phyloP scores from a whole-genome alignment of 1,140 invertebrate genomes.

The Drosophila varians region DNA sequence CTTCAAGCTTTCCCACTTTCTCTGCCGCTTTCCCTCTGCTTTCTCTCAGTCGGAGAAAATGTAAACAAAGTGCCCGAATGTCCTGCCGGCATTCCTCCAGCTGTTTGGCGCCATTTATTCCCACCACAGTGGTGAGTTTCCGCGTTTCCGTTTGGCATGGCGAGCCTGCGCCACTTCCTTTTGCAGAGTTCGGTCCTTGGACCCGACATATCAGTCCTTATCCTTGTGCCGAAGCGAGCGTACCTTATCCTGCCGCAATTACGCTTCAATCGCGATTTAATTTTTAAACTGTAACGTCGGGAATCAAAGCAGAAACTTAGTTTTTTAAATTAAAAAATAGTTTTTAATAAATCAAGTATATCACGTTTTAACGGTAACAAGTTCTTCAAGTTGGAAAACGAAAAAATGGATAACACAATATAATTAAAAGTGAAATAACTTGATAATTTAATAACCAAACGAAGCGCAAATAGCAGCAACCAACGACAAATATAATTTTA shows the following conservation, averaged over 20 bases:
- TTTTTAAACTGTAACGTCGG: constrained; percentile 12
- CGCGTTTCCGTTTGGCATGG: constrained; percentile 20
- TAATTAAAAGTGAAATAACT: neutral
- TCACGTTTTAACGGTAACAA: neutral
- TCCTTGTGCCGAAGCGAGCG: constrained; percentile 66
- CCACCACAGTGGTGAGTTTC: constrained; percentile 51
- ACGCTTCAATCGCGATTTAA: constrained; percentile 8
- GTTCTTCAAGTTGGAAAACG: neutral
- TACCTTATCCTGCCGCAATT: constrained; percentile 33
- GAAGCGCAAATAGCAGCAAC: neutral
- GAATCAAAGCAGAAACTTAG: neutral
- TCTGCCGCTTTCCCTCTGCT: neutral
- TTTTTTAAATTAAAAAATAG: neutral
- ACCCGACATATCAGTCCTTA: constrained; percentile 61
- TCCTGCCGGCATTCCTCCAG: constrained; percentile 28
- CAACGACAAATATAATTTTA: neutral
- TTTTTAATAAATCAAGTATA: neutral
- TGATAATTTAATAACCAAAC: neutral
- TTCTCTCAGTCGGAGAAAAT: constrained; percentile 14
- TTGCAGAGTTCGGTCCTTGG: constrained; percentile 29
- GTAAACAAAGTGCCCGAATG: constrained; percentile 50
- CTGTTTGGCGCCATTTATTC: constrained; percentile 42
- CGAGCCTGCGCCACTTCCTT: constrained; percentile 55
- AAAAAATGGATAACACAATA: neutral
- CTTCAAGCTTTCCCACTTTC: neutral